A percentile compares a stretch with the other conserved stretches of the same genome.
Evolutionary conservation across 2,888 invertebrate genomes (phyloP).

Genomic region (Seira sanloemensis): DNA sequence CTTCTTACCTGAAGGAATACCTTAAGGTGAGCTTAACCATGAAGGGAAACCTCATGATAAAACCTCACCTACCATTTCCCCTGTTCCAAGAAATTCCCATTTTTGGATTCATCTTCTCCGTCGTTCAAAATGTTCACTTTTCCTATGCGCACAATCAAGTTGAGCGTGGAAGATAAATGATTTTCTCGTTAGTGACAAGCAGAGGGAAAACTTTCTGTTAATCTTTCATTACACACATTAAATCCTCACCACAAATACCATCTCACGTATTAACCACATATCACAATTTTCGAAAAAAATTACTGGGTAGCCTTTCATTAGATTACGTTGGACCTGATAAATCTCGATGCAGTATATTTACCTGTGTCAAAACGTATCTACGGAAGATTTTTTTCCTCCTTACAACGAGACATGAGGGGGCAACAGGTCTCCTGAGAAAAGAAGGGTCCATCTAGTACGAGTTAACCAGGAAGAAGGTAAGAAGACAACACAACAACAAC

Average conservation of each 20-base stretch:
- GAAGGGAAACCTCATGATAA: background rate
- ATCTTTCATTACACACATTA: slow-evolving; percentile 34
- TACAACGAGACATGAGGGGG: background rate
- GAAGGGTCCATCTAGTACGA: slow-evolving; percentile 55
- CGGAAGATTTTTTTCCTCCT: background rate
- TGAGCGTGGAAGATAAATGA: slow-evolving; percentile 8
- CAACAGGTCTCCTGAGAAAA: slow-evolving; percentile 28
- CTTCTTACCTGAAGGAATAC: too few species aligned
- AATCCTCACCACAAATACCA: slow-evolving; percentile 43
- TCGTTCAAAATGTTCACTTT: background rate
- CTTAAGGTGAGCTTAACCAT: too few species aligned
- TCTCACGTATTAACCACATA: slow-evolving; percentile 45
- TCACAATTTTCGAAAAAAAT: slow-evolving; percentile 14
- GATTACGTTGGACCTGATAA: background rate
- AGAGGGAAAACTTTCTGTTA: slow-evolving; percentile 1
- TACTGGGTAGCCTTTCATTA: slow-evolving; percentile 45
- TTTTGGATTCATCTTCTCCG: background rate
- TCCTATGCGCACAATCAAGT: background rate
- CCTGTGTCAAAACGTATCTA: too few species aligned
- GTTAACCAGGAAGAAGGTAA: slow-evolving; percentile 47
- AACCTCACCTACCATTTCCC: slow-evolving; percentile 32
- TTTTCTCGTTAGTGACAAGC: slow-evolving; percentile 22
- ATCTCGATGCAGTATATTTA: too few species aligned
- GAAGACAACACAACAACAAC: background rate
- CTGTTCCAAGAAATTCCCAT: slow-evolving; percentile 29